Evolutionary conservation across 2,113 vertebrate species (phyloP), one percentile per base, ranked within the genome.

Genomic region (Heloderma charlesbogerti): DNA sequence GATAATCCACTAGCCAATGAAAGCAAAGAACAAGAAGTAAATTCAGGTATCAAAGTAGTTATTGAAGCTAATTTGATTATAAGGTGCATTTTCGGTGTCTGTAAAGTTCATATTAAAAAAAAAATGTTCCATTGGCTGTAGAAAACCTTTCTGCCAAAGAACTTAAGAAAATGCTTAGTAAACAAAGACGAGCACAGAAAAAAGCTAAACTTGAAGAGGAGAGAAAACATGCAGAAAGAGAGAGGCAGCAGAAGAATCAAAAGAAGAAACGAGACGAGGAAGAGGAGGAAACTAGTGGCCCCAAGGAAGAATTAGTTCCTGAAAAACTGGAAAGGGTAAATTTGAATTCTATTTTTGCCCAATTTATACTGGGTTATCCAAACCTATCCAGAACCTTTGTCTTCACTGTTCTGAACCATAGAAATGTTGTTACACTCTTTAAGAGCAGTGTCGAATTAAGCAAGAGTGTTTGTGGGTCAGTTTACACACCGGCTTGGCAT

Each of bases 101-200:
- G 1, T 67, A 87, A 77, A 82, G 67, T 91, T 91, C 83, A 67
- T 25, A 34, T 92, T 78, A 89, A 74, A 93, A 54, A 48, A 88
- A 80, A 0, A 29, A n/a, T 37, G 4, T 84, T 69, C 91, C 57
- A 1, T 92, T 94, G 7, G 89, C 51, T 93, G 3, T 94, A 98
- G 98, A 98, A 97, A 98, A 97, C 78, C 95, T 98, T 85, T 97
- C 97, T 25, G 97, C 97, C 92, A 98, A 98, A 97, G 98, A 98
- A 93, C 71, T 98, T 92, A 98, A 98, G 95, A 98, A 98, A 95
- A 96, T 98, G 95, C 97, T 98, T 87, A 98, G 98, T 89, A 98
- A 98, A 86, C 97, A 98, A 89, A 97, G 98, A 94, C 96, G 98
- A 97, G 97, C 98, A 45, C 97, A 98, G 93, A 98, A 98, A 88